Evolutionary conservation across 2,888 invertebrate species (phyloP).

Genomic region (Dysmachus trigonus): DNA sequence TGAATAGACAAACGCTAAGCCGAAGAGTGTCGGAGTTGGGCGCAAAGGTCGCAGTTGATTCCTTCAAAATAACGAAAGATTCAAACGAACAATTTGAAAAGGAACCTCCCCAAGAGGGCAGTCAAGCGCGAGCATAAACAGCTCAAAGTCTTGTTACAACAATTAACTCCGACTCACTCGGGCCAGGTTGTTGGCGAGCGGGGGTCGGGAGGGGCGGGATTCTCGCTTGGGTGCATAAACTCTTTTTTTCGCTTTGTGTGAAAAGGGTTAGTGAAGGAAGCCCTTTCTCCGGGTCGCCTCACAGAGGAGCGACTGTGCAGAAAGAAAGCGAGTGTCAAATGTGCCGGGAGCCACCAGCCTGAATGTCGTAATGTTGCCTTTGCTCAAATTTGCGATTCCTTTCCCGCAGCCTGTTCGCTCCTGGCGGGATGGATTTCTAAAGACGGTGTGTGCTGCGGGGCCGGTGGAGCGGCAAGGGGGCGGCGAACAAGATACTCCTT

Average conservation of each 20-base stretch:
- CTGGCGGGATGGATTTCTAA: neutral
- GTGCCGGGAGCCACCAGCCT: neutral
- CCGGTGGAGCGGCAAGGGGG: neutral
- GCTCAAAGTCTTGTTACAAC: constrained; percentile 39
- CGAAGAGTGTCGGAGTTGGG: neutral
- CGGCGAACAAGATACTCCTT: neutral
- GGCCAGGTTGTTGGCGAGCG: neutral
- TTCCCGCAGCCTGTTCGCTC: neutral
- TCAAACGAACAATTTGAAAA: constrained; percentile 8
- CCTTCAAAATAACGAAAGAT: neutral
- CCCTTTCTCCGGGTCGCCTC: neutral
- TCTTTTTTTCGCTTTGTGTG: neutral
- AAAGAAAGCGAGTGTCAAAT: constrained; percentile 18
- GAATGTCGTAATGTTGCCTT: neutral
- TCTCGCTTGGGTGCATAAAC: constrained; percentile 30
- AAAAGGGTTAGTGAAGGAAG: constrained; percentile 21
- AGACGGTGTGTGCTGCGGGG: neutral
- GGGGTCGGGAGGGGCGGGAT: neutral
- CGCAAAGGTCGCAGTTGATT: neutral
- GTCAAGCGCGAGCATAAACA: constrained; percentile 28
- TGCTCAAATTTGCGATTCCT: constrained; percentile 2
- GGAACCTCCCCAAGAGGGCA: neutral
- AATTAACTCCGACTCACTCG: constrained; percentile 8
- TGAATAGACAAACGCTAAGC: neutral
- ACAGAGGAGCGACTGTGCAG: neutral